Evolutionary conservation across 2,888 invertebrate genomes (phyloP), one percentile per base, ranked within the genome.

Genomic region (Amphipyra berbera): DNA sequence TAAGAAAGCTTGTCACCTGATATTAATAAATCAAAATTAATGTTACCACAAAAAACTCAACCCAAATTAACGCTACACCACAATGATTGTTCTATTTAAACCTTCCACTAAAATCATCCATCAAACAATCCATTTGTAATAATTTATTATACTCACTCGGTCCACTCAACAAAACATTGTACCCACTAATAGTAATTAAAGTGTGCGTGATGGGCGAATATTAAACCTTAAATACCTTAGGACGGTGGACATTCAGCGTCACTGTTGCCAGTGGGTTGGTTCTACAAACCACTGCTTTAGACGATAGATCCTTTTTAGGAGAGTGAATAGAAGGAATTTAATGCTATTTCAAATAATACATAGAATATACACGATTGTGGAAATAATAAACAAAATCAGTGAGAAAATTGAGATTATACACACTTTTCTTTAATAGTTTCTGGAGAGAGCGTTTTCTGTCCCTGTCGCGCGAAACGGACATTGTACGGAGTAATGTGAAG

Each of bases 191-290:
- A 61, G 68, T 68, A 73, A 58, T 62, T 63, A 54, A 66, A 76
- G 61, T 48, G 60, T 73, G 74, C 77, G 77, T 78, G 78, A 67
- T 71, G 50, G 44, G 50, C 27, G 52, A 62, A 60, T 65, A 59
- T 73, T 55, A 55, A 38, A 33, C 47, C 12, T 49, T 21, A 21
- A 55, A 41, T 13, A 38, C 41, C 7, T 44, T 21, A 27, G 7
- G 12, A 49, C 10, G 41, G 12, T 1, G 7, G 41, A 46, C 3
- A 21, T 35, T n/a, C 14, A 21, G 45, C 30, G 7, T 7, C 6
- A 30, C 30, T 9, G 8, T 8, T 33, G 13, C 13, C 7, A 30
- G n/a, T 0, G 38, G 12, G 38, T n/a, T 38, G n/a, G n/a, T 38
- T 38, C n/a, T 6, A 30, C 30, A 2, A 30, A 30, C 30, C 7